Evolutionary conservation across 2,888 invertebrate species (phyloP), one percentile per base, ranked within the genome.

Genomic region (Junonia oenone): DNA sequence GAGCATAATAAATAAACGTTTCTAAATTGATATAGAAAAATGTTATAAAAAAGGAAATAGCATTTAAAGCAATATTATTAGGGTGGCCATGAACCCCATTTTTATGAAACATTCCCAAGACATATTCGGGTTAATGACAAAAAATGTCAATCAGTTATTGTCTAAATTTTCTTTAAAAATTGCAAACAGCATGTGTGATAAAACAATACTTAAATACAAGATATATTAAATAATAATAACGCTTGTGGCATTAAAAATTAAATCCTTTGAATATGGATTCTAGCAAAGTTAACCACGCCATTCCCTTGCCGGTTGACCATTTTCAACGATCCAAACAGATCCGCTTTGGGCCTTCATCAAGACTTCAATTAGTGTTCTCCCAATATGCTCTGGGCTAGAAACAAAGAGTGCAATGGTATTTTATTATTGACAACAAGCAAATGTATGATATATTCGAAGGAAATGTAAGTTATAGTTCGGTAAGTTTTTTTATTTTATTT

Each of bases 271-370:
- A 11, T n/a, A n/a, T n/a, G 11, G 31, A 33, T n/a, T 33, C 3
- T 33, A 11, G 11, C n/a, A 22, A 33, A 43, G 37, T 63, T 86
- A 89, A 59, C 83, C 89, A 66, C 90, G 89, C 84, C 90, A 90
- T 67, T 95, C 94, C 68, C 92, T 90, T 1, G 93, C 91, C 2
- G 93, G 91, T 67, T 93, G 92, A 8, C 93, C 92, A 66, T 94
- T 93, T 68, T 94, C 94, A 26, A 94, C 92, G 37, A 94, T 78
- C 94, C 94, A 95, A 55, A 94, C 92, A 0, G 93, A 92, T n/a
- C 95, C 95, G 71, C 93, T 94, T 64, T 92, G 91, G 8, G 92
- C 94, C 67, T 93, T 93, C 58, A 91, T 91, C 31, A 94, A 78
- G 31, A 94, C 83, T 56, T 94, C 93, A 35, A 94, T 86, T 57